Evolutionary conservation across 2,797 vertebrate genomes (phyloP).

Genomic region (Columba guinea): DNA sequence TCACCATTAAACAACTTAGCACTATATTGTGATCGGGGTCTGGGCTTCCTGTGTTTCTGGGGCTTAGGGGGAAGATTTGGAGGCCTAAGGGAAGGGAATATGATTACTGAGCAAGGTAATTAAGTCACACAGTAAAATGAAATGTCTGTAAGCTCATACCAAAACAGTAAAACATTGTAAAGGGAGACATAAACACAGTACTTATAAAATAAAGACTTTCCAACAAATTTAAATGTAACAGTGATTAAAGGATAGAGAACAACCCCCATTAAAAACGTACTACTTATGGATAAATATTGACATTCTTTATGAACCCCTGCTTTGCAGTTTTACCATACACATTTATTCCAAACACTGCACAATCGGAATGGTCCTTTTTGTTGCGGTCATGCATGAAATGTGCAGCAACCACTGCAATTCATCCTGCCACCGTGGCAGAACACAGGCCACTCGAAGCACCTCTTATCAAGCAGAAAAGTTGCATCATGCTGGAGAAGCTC

Average conservation of each 20-base stretch:
- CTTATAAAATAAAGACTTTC: constrained; percentile 4
- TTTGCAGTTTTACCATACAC: constrained; percentile 6
- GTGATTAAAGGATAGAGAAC: not conserved
- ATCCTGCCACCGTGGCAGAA: not conserved
- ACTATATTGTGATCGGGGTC: constrained; percentile 91
- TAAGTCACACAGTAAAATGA: constrained; percentile 62
- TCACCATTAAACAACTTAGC: constrained; percentile 97
- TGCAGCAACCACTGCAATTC: not conserved
- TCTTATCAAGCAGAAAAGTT: constrained; percentile 30
- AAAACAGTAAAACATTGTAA: constrained; percentile 34
- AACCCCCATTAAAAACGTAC: not conserved
- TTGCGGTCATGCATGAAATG: not conserved
- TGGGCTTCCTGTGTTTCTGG: constrained; percentile 89
- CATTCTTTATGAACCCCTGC: not conserved
- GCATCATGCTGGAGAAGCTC: constrained; percentile 3
- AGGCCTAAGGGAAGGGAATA: constrained; percentile 87
- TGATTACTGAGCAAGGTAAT: constrained; percentile 75
- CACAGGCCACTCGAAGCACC: not conserved
- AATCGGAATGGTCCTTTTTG: not conserved
- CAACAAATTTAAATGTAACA: not conserved
- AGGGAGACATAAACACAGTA: constrained; percentile 8
- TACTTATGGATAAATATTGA: not conserved
- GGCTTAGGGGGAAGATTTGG: constrained; percentile 89
- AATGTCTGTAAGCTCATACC: constrained; percentile 52
- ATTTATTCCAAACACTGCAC: not conserved